Evolutionary conservation across 2,888 invertebrate genomes (phyloP), one percentile per base, ranked within the genome.

Genomic region (Torymus auratus): DNA sequence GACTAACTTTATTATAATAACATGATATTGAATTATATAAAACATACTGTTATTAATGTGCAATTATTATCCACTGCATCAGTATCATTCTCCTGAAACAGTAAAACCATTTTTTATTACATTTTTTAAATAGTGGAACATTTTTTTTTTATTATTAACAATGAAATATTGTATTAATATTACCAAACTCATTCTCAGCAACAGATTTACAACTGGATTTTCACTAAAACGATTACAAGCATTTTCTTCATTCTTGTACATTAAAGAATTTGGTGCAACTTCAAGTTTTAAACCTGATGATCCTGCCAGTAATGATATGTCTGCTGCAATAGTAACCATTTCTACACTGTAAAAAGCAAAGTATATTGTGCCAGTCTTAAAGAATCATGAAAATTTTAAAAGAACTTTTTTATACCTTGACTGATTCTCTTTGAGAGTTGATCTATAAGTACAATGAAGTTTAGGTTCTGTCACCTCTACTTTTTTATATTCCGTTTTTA

Each of bases 401-500:
- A 28, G 28, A 28, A 28, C 28, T 60, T 50, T n/a, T 23, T 52
- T 3, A 50, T 75, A 82, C 82, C 58, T 82, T 53, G 76, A 62
- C 17, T 71, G 58, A 55, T 61, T 67, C 4, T 62, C 15, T 41
- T 61, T 79, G 2, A 13, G 17, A 71, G 68, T 71, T 56, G 67
- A 17, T 53, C 75, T 71, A 41, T 82, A 82, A 67, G 71, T 70
- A 69, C 81, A 81, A 20, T 50, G 13, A 14, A 78, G 61, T 64
- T 78, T 78, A 20, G 81, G 78, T 69, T 81, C 74, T 56, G 65
- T 15, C 17, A 82, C 70, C 4, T 82, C 82, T 3, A 62, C 58
- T 58, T 80, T 79, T 41, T 77, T 58, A 55, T 82, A 79, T 28
- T 80, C 80, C 7, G 83, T 83, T 64, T 68, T 67, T 17, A 83